phyloP scores from a whole-genome alignment of 2,888 invertebrate genomes.

The Andrena praecox region DNA sequence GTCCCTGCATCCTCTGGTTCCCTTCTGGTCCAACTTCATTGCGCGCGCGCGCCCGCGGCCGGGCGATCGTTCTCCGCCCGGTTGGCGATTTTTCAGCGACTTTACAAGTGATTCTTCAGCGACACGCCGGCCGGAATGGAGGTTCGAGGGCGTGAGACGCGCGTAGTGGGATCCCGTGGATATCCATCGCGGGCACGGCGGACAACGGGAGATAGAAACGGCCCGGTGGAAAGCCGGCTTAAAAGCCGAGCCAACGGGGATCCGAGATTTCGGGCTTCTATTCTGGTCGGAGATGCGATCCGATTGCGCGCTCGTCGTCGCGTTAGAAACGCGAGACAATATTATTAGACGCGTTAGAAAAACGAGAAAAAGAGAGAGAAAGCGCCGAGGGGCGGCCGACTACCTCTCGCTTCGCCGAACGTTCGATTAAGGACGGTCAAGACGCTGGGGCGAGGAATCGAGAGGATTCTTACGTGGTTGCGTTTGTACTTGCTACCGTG shows the following conservation, averaged over 20 bases:
- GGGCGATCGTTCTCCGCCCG: no score
- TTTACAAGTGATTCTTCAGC: slow-evolving; percentile 5
- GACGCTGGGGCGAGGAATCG: no score
- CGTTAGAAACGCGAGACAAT: slow-evolving; percentile 80
- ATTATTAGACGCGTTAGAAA: slow-evolving; percentile 78
- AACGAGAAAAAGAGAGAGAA: slow-evolving; percentile 31
- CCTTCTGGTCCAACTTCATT: no score
- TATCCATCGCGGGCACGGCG: neutral
- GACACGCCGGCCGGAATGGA: slow-evolving; percentile 22
- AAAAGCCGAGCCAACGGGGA: slow-evolving; percentile 76
- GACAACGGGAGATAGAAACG: slow-evolving; percentile 10
- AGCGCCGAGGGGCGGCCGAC: neutral
- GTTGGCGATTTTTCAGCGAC: slow-evolving; percentile 1
- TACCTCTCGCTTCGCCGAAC: neutral
- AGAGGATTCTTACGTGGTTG: no score
- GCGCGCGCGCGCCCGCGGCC: no score
- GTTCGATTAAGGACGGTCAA: no score
- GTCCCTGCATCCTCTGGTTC: no score
- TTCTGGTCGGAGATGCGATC: slow-evolving; percentile 78
- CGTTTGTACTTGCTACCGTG: no score
- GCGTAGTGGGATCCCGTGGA: neutral
- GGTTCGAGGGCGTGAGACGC: slow-evolving; percentile 46
- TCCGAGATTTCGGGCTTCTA: slow-evolving; percentile 79
- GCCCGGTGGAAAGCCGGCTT: slow-evolving; percentile 53
- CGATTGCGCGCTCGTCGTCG: slow-evolving; percentile 78